A percentile compares a stretch with the other conserved stretches of the same genome.
Conservation (phyloP, 1,140 invertebrate genomes). For the Cryptotermes secundus region DNA sequence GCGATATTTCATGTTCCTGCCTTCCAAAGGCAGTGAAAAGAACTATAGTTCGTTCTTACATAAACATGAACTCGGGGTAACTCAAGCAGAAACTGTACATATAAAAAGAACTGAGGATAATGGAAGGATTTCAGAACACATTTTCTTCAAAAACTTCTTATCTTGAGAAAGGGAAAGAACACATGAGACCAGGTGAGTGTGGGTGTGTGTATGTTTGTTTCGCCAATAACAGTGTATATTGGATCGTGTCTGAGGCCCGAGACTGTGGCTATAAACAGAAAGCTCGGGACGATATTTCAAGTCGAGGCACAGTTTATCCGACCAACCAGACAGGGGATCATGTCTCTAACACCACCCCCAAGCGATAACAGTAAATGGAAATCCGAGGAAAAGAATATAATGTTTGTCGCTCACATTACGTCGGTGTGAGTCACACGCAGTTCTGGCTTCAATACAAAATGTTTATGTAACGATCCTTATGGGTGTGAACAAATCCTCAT, state of each 20-base stretch:
- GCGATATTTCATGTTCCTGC: no score
- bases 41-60: background rate
- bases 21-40: no score
- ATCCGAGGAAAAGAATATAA: background rate
- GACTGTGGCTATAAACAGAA: background rate
- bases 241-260: background rate
- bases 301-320: background rate
- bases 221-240: background rate
- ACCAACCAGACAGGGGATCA: background rate
- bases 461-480: background rate
- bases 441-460: background rate
- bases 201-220: background rate
- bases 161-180: background rate
- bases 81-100: background rate
- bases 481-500: background rate
- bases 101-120: slow-evolving; percentile 11
- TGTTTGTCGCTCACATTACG: background rate
- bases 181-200: background rate
- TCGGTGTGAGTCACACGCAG: background rate
- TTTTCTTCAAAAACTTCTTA: slow-evolving; percentile 5
- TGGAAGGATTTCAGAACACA: background rate
- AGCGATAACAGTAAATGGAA: slow-evolving; percentile 3
- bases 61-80: background rate
- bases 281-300: slow-evolving; percentile 6
- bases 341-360: background rate